Conservation (phyloP, 2,797 vertebrate species). For the Phyllotis vaccarum region DNA sequence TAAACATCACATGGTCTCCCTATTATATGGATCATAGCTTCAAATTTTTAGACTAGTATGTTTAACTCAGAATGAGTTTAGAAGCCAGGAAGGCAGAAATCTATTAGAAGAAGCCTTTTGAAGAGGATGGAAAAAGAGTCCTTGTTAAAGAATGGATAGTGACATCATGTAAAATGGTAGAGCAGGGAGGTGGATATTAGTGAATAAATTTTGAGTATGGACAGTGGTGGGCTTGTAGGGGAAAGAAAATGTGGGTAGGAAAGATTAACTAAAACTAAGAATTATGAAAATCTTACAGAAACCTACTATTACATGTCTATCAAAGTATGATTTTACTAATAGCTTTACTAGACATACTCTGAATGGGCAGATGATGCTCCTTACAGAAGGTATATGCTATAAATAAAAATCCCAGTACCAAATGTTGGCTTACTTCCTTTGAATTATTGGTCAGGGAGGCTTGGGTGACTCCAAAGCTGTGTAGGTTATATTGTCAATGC, state of each 20-base stretch:
- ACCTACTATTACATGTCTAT: not conserved
- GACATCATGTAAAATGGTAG: not conserved
- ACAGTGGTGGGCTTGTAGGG: not conserved
- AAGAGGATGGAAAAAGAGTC: not conserved
- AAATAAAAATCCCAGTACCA: not conserved
- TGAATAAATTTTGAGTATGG: not conserved
- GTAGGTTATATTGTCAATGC: not conserved
- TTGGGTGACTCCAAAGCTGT: rapidly evolving
- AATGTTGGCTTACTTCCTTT: not conserved
- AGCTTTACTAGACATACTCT: not conserved
- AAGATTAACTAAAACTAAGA: not conserved
- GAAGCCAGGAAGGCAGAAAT: not conserved
- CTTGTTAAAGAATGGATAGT: not conserved
- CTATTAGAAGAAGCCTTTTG: not conserved
- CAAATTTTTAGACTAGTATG: not conserved
- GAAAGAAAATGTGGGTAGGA: not conserved
- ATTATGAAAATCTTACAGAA: not conserved
- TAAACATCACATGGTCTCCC: not conserved
- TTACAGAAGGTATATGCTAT: not conserved
- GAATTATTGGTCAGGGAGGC: not conserved
- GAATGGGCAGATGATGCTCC: not conserved
- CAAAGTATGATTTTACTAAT: not conserved
- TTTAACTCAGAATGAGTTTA: not conserved
- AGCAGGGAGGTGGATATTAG: not conserved
- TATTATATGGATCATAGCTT: not conserved